Evolutionary conservation across 1,140 invertebrate species (phyloP).

Genomic region (Zaprionus camerounensis): DNA sequence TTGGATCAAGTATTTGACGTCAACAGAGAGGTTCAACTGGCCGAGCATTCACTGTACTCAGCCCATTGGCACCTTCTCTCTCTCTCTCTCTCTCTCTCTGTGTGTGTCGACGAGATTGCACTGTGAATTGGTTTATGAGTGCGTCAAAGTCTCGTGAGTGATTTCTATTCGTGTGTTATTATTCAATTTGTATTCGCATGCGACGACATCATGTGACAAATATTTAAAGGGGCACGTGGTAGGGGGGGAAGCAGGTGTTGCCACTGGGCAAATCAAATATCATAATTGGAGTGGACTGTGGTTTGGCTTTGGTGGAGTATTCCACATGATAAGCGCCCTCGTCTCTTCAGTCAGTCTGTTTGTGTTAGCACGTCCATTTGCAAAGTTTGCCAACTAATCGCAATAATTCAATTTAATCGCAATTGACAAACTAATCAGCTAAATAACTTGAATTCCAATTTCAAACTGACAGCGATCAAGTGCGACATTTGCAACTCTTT

Average conservation of each 20-base stretch:
- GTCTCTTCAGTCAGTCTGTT: background rate
- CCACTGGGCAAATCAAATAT: background rate
- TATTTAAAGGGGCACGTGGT: background rate
- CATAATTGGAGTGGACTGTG: conserved; percentile 1
- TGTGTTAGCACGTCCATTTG: conserved; percentile 3
- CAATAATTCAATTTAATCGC: conserved; percentile 9
- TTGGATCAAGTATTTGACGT: conserved; percentile 44
- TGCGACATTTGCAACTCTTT: background rate
- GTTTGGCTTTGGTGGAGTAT: background rate
- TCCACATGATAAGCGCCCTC: background rate
- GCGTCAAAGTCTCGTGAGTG: conserved; percentile 35
- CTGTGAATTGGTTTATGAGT: conserved; percentile 45
- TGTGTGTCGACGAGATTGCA: background rate
- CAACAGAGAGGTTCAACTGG: conserved; percentile 5
- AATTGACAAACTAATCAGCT: conserved; percentile 10
- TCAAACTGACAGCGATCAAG: background rate
- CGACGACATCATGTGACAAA: conserved; percentile 36
- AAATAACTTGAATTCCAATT: conserved; percentile 7
- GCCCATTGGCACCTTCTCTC: conserved; percentile 9
- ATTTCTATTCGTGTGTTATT: conserved; percentile 35
- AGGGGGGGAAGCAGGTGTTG: background rate
- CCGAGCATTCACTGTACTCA: conserved; percentile 12
- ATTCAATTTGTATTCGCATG: conserved; percentile 29
- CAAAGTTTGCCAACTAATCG: conserved; percentile 7
- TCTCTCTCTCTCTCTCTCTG: background rate